These are phyloP conservation scores for Hemicordylus capensis DNA, from an alignment of 2,113 vertebrate species.

Conservation along the genomic window DNA sequence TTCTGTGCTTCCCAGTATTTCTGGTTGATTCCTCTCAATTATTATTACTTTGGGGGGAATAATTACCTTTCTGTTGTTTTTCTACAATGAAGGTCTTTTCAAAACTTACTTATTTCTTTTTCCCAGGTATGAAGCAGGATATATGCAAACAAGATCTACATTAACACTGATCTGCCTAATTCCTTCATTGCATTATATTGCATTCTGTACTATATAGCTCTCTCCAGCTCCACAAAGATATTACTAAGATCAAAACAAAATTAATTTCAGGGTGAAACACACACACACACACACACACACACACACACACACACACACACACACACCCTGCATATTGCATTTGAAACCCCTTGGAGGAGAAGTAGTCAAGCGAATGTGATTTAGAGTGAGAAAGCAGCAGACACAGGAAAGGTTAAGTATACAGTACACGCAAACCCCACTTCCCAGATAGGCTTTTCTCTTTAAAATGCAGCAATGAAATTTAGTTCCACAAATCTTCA, in stretches of 20 bases:
- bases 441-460: neutral
- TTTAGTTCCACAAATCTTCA: neutral
- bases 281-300: too few relatives aligned
- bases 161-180: neutral
- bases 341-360: neutral
- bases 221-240: neutral
- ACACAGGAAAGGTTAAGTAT: neutral
- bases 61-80: neutral
- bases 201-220: neutral
- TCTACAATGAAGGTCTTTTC: conserved; percentile 17
- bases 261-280: neutral
- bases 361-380: neutral
- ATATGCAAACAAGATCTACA: neutral
- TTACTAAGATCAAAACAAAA: neutral
- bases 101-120: neutral
- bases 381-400: neutral
- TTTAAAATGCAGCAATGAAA: neutral
- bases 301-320: too few relatives aligned
- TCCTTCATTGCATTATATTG: neutral
- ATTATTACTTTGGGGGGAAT: conserved; percentile 18
- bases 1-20: neutral
- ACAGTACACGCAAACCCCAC: neutral
- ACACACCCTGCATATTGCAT: neutral
- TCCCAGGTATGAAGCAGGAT: neutral
- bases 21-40: conserved; percentile 23